Conservation (phyloP, 2,797 vertebrate genomes). For the Hypotaenidia philippensis region DNA sequence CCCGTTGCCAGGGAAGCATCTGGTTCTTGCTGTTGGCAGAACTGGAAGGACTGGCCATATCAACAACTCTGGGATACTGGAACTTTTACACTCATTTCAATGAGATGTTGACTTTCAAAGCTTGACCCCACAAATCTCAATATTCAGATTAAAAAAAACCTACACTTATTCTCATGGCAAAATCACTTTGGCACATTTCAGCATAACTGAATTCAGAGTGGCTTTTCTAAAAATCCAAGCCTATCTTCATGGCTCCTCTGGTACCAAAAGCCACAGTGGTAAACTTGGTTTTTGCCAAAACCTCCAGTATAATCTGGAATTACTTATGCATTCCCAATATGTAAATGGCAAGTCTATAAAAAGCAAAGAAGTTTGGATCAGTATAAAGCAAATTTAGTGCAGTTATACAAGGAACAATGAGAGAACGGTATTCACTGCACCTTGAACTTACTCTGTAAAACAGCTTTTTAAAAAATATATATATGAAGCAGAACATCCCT, state of each 20-base stretch:
- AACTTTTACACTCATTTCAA: not conserved
- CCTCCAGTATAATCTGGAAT: not conserved
- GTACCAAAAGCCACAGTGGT: not conserved
- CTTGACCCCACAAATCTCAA: not conserved
- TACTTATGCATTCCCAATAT: not conserved
- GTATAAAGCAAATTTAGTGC: not conserved
- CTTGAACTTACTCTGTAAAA: not conserved
- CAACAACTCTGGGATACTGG: not conserved
- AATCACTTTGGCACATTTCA: not conserved
- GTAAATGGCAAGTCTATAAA: not conserved
- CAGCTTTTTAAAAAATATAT: not conserved
- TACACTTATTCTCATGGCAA: not conserved
- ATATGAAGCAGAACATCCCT: not conserved
- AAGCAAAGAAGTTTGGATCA: not conserved
- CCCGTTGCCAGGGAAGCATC: conserved; percentile 5
- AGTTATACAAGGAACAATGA: not conserved
- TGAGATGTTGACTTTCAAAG: not conserved
- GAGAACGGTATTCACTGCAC: not conserved
- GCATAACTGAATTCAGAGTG: not conserved
- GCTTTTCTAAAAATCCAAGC: not conserved
- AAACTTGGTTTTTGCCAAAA: not conserved
- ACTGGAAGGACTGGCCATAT: not conserved
- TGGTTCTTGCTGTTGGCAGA: not conserved
- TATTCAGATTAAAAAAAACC: not conserved
- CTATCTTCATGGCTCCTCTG: not conserved